These are phyloP conservation scores for Micrasema minimum DNA, from an alignment of 1,140 invertebrate genomes.

Conservation along the genomic window DNA sequence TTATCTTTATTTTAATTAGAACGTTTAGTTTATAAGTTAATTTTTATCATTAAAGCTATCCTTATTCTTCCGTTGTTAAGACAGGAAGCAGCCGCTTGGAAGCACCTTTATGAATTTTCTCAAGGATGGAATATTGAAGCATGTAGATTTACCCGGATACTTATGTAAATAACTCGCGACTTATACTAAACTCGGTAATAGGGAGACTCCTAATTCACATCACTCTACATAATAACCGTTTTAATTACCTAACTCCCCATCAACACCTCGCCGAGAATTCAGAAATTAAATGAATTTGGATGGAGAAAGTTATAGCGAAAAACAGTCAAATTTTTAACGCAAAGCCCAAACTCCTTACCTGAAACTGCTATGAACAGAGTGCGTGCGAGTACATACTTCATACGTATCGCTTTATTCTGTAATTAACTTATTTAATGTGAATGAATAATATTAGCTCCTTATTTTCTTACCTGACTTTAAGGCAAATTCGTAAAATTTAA, in stretches of 20 bases:
- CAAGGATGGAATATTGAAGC: conserved; percentile 42
- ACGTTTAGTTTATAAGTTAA: no score
- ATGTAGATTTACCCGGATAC: conserved; percentile 46
- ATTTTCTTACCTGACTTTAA: no score
- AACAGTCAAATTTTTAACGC: not conserved
- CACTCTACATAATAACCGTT: conserved; percentile 41
- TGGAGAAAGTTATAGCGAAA: conserved; percentile 12
- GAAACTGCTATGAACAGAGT: no score
- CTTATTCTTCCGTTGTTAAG: no score
- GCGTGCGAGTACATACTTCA: no score
- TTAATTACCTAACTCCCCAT: conserved; percentile 34
- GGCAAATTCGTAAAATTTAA: no score
- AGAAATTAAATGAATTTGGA: conserved; percentile 31
- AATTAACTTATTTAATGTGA: no score
- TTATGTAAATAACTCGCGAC: conserved; percentile 50
- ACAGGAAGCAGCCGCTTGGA: not conserved
- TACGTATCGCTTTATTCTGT: no score
- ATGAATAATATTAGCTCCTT: no score
- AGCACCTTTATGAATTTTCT: conserved; percentile 43
- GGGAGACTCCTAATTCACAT: conserved; percentile 29
- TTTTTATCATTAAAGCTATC: no score
- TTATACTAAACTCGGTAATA: conserved; percentile 28
- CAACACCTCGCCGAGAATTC: conserved; percentile 26
- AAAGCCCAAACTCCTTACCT: no score
- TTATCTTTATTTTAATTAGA: no score